Evolutionary conservation across 2,797 vertebrate species (phyloP).

Genomic region (Miichthys miiuy): DNA sequence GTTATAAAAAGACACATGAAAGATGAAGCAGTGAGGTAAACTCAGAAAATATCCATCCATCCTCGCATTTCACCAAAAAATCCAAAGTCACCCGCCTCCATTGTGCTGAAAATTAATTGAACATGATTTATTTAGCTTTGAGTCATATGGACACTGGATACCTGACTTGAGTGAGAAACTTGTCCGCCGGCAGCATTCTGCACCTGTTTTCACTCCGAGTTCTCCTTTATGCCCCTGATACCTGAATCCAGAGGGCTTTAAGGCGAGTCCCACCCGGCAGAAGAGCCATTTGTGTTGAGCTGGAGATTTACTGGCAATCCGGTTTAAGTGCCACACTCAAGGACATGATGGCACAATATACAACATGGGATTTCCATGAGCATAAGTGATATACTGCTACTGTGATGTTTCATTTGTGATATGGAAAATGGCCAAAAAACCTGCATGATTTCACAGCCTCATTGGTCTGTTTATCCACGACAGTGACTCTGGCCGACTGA

Average conservation of each 20-base stretch:
- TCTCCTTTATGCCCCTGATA: constrained; percentile 60
- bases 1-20: constrained; percentile 2
- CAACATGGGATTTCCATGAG: constrained; percentile 54
- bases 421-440: constrained; percentile 14
- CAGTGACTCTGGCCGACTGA: constrained; percentile 60
- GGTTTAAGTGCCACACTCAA: constrained; percentile 73
- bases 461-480: constrained; percentile 23
- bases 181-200: constrained; percentile 69
- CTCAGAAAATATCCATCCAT: not conserved
- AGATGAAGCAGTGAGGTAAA: not conserved
- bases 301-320: constrained; percentile 78
- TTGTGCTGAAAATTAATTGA: constrained; percentile 45
- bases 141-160: constrained; percentile 62
- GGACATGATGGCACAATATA: constrained; percentile 60
- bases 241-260: constrained; percentile 67
- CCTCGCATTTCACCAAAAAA: constrained; percentile 16
- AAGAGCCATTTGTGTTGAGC: constrained; percentile 63
- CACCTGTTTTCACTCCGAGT: constrained; percentile 62
- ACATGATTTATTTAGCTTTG: constrained; percentile 67
- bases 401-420: constrained; percentile 33
- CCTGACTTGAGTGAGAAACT: constrained; percentile 77
- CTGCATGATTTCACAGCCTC: constrained; percentile 2
- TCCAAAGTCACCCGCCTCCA: not conserved
- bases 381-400: constrained; percentile 45
- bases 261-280: constrained; percentile 54